These are phyloP conservation scores for Chionis minor DNA, from an alignment of 2,113 vertebrate genomes.

Conservation along the genomic window DNA sequence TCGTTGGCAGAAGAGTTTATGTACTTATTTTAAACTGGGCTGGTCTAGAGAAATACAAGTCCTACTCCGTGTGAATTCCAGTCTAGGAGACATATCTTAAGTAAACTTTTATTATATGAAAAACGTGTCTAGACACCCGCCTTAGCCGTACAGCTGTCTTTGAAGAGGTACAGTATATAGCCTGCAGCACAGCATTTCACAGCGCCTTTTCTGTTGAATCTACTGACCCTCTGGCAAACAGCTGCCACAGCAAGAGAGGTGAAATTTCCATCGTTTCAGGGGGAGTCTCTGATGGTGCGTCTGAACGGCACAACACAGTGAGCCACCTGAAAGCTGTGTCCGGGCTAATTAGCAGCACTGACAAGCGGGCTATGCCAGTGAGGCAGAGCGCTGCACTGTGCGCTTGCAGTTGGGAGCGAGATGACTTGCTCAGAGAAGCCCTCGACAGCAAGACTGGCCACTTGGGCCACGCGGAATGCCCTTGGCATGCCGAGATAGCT, in stretches of 20 bases:
- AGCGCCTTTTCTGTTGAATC: neutral
- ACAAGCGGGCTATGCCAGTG: neutral
- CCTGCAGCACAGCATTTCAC: neutral
- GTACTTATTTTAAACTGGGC: neutral
- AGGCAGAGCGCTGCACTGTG: neutral
- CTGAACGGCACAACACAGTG: neutral
- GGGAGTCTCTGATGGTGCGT: neutral
- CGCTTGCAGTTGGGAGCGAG: neutral
- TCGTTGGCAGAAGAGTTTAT: neutral
- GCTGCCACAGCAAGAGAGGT: neutral
- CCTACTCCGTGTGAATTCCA: neutral
- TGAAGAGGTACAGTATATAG: neutral
- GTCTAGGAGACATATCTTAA: neutral
- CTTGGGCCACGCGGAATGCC: neutral
- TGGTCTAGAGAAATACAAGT: neutral
- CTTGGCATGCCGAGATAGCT: neutral
- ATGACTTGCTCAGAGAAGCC: neutral
- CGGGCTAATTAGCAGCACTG: neutral
- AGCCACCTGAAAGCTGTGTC: neutral
- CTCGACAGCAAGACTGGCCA: neutral
- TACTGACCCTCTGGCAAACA: conserved; percentile 42
- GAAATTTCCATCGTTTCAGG: neutral
- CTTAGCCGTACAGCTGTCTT: neutral
- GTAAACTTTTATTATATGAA: neutral
- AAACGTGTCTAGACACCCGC: conserved; percentile 28